phyloP scores from a whole-genome alignment of 2,797 vertebrate species.

The Hylomyscus alleni region DNA sequence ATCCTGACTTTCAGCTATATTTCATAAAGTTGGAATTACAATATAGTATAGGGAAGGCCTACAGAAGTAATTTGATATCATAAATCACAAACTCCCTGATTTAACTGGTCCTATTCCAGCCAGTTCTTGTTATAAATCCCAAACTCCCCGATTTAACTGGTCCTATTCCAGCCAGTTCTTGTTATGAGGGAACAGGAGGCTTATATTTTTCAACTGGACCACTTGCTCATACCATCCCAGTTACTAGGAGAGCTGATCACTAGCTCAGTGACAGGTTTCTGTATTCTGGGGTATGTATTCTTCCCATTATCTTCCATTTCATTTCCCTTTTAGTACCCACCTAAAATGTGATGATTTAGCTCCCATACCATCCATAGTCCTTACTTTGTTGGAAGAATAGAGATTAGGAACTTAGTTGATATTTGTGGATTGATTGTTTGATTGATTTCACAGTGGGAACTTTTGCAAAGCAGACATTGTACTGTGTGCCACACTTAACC shows the following conservation, averaged over 20 bases:
- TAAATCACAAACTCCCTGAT: background rate
- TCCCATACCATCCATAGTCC: background rate
- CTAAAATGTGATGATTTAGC: background rate
- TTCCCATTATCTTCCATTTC: background rate
- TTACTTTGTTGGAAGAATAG: background rate
- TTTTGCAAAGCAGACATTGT: background rate
- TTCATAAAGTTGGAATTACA: constrained; percentile 35
- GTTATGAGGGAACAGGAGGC: background rate
- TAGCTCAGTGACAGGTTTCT: background rate
- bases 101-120: background rate
- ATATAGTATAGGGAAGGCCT: background rate
- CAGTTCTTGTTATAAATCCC: background rate
- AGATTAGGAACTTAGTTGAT: background rate
- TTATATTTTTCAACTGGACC: background rate
- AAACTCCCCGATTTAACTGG: background rate
- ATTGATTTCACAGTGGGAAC: background rate
- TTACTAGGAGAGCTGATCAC: background rate
- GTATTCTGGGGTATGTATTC: background rate
- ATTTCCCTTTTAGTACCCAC: background rate
- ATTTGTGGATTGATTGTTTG: background rate
- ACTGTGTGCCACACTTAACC: background rate
- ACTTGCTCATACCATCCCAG: background rate
- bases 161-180: background rate
- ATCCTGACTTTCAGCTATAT: constrained; percentile 17
- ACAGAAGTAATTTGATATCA: constrained; percentile 24